Base-by-base conservation (phyloP, 2,797 vertebrate genomes). In the Thalassophryne amazonica region DNA sequence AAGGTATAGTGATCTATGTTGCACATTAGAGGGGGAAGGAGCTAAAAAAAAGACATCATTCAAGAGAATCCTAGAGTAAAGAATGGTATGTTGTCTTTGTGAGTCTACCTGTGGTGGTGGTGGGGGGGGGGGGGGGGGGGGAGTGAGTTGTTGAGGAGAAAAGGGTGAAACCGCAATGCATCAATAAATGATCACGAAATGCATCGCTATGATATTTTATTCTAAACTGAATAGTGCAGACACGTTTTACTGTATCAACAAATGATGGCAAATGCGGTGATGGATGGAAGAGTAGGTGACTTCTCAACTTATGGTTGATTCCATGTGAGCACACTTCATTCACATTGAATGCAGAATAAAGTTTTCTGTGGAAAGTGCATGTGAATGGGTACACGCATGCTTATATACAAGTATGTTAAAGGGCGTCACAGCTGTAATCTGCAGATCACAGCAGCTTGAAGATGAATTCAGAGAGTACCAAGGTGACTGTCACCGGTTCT, bases 1-100 rank as follows among this genome's bases (percentile, higher is more conserved):
- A 57, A 63, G 22, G 21, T 42, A 52, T 56, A 37, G 38, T 55
- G 34, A 68, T 71, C 36, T 48, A 61, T 76, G 67, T 33, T 51
- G 49, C 18, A 18, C 40, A 65, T 73, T 76, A 72, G 10, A 20
- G 15, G 15, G 6, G 3, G 4, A 48, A 62, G n/a, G n/a, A n/a
- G n/a, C n/a, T 45, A 59, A 50, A 35, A 69, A 43, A 34, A 45
- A 69, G 25, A 45, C 36, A 41, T 24, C 35, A 50, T 47, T 33
- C 25, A 8, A 17, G 12, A 52, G 4, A 38, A 40, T 39, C 24
- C 9, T 1, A 12, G 5, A 8, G n/a, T 22, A 49, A 45, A 13
- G n/a, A 53, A 50, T 32, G 29, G 16, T 24, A 8, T 17, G 19
- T 1, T 7, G 17, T 6, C 22, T 16, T 6, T 13, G n/a, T n/a